A percentile compares a stretch with the other conserved stretches of the same genome.
Evolutionary conservation across 2,888 invertebrate species (phyloP).

Genomic region (Kuschelorhynchus macadamiae): DNA sequence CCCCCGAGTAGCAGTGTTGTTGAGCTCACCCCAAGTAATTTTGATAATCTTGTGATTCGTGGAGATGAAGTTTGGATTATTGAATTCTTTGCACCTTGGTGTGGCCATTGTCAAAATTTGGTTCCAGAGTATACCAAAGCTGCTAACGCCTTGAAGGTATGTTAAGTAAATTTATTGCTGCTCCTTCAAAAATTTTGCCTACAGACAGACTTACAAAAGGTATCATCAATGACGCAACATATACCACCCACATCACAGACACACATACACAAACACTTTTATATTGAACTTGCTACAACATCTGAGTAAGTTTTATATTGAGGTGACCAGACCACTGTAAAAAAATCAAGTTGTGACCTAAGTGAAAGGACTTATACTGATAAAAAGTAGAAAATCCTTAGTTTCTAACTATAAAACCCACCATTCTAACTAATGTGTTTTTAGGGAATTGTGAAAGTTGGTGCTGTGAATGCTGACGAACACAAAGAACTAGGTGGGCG

Average conservation of each 20-base stretch:
- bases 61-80: slow-evolving; percentile 94
- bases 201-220: neutral
- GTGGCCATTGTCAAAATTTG: slow-evolving; percentile 90
- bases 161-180: no score
- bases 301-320: neutral
- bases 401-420: no score
- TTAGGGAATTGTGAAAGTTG: slow-evolving; percentile 93
- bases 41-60: slow-evolving; percentile 85
- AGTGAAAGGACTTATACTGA: neutral
- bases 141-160: slow-evolving; percentile 90
- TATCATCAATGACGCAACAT: no score
- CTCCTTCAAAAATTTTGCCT: no score
- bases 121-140: slow-evolving; percentile 96
- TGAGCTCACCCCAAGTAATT: slow-evolving; percentile 89
- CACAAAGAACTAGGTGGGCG: slow-evolving; percentile 85
- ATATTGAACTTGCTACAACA: no score
- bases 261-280: no score
- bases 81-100: slow-evolving; percentile 98
- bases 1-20: slow-evolving; percentile 83
- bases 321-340: no score
- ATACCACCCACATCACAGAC: no score
- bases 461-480: slow-evolving; percentile 93
- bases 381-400: neutral
- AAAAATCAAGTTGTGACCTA: no score
- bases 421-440: no score